These are phyloP conservation scores for Acrobasis suavella DNA, from an alignment of 2,888 invertebrate genomes.

Conservation along the genomic window DNA sequence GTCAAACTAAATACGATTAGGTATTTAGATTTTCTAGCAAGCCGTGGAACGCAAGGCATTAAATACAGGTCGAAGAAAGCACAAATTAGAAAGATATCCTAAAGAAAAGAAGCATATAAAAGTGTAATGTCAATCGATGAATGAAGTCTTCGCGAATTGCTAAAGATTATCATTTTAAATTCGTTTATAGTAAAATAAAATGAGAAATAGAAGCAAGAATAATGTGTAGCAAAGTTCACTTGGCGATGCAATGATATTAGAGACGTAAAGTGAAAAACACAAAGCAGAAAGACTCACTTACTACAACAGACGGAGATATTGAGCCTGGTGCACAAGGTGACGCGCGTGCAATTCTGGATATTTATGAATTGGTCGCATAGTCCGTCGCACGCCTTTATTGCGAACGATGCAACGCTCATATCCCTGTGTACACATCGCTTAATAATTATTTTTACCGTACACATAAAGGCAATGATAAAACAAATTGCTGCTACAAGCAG, in stretches of 20 bases:
- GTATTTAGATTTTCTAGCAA: too few relatives aligned
- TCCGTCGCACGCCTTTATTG: slow-evolving; percentile 63
- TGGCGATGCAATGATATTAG: background rate
- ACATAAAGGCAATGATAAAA: slow-evolving; percentile 4
- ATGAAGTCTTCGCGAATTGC: too few relatives aligned
- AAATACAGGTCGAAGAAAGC: too few relatives aligned
- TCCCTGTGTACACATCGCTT: slow-evolving; percentile 47
- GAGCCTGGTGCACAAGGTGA: slow-evolving; percentile 61
- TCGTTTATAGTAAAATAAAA: too few relatives aligned
- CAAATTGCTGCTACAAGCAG: background rate
- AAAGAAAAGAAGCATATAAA: too few relatives aligned
- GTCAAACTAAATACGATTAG: too few relatives aligned
- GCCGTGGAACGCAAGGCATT: too few relatives aligned
- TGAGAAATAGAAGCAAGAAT: too few relatives aligned
- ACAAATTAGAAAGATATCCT: too few relatives aligned
- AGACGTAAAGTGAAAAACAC: slow-evolving; percentile 36
- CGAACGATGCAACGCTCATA: slow-evolving; percentile 69
- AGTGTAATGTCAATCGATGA: too few relatives aligned
- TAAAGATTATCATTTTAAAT: too few relatives aligned
- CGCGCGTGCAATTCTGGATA: slow-evolving; percentile 62
- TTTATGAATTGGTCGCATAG: slow-evolving; percentile 58
- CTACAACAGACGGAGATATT: slow-evolving; percentile 73
- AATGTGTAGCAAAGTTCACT: background rate
- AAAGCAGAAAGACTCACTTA: slow-evolving; percentile 67
- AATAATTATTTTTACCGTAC: slow-evolving; percentile 5